Conservation (phyloP, 1,140 invertebrate species). For the Protaetia brevitarsis region DNA sequence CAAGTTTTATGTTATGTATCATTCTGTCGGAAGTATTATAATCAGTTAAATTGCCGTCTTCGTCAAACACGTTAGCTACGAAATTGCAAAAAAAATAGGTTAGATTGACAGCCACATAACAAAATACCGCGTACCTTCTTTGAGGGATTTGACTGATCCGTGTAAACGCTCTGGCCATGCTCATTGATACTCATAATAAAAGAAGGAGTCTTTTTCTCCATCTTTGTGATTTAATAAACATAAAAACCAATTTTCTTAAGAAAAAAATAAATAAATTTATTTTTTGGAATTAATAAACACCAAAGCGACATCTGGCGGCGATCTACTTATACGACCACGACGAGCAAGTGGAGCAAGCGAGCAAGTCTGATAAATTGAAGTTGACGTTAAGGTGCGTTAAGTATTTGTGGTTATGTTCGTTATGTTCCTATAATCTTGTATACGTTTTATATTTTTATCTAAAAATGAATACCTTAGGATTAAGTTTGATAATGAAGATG, state of each 20-base stretch:
- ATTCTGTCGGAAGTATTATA: slow-evolving; percentile 2
- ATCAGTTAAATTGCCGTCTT: slow-evolving; percentile 36
- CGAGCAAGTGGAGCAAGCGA: no score
- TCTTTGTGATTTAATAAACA: neutral
- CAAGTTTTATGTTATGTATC: slow-evolving; percentile 27
- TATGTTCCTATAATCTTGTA: slow-evolving; percentile 3
- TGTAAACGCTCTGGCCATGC: slow-evolving; percentile 42
- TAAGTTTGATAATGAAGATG: slow-evolving; percentile 69
- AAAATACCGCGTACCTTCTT: slow-evolving; percentile 36
- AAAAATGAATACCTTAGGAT: slow-evolving; percentile 68
- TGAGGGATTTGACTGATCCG: slow-evolving; percentile 38
- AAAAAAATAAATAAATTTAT: slow-evolving; percentile 5
- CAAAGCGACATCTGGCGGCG: neutral
- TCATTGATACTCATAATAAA: slow-evolving; percentile 44
- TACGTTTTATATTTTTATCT: neutral
- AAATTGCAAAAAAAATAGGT: slow-evolving; percentile 18
- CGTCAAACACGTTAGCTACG: slow-evolving; percentile 41
- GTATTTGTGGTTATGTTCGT: no score
- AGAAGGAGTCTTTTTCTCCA: slow-evolving; percentile 36
- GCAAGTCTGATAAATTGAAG: no score
- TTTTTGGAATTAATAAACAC: neutral
- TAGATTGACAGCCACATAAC: neutral
- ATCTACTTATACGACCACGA: neutral
- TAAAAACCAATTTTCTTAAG: neutral
- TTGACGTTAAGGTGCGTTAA: no score